Base-by-base conservation (phyloP, 2,113 vertebrate species). In the Leucosticte australis region DNA sequence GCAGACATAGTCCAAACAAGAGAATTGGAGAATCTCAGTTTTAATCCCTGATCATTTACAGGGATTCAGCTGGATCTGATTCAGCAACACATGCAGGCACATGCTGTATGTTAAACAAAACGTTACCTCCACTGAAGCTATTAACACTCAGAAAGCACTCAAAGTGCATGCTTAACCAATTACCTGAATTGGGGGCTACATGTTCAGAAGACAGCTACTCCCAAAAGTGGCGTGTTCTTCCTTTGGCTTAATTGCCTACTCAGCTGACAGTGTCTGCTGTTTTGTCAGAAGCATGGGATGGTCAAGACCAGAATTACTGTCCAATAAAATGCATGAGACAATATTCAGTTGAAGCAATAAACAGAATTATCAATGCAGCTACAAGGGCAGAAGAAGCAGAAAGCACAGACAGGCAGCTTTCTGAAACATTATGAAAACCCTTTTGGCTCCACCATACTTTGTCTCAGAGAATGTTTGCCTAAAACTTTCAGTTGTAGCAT, bases 11-110 rank as follows among this genome's bases (percentile, higher is more conserved):
- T 88, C 86, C 90, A 95, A 94, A 96, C 89, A 94, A 82, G 87
- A 95, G 82, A 92, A 95, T 13, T 37, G 50, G 67, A 92, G 88
- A 78, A 94, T 93, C 83, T 91, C 78, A 18, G 39, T 68, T 91
- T 88, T 92, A 96, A 94, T 95, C 93, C 90, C 93, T 76, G 74
- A 94, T 96, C 90, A 92, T 93, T 93, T 91, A 80, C 84, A 83
- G 89, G 76, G 92, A 85, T 76, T 89, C 91, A 95, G 85, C 76
- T 94, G 92, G 94, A 87, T 67, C 46, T 20, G 77, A 85, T 95
- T 97, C 92, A 94, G 94, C 68, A 78, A 41, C 76, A 75, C 93
- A 89, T n/a, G 93, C 92, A 95, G 69, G 73, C 93, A 93, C 95
- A 97, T 49, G 93, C 93, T 69, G 23, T 10, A 76, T 15, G 47